Evolutionary conservation across 2,888 invertebrate genomes (phyloP).

Genomic region (Noctua fimbriata): DNA sequence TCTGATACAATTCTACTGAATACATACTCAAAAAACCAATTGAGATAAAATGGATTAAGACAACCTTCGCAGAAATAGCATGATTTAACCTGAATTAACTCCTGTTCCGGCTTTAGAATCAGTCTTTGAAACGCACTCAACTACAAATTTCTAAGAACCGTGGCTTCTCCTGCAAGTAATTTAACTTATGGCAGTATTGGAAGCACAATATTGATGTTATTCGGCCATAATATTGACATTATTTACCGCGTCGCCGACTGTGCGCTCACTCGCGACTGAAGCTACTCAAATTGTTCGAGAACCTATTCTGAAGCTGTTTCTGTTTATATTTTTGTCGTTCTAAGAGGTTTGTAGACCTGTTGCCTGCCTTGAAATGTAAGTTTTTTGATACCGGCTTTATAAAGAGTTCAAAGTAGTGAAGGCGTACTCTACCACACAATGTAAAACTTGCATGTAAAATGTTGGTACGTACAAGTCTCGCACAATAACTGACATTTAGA

Average conservation of each 20-base stretch:
- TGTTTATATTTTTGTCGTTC: slow-evolving; percentile 38
- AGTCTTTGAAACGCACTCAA: slow-evolving; percentile 14
- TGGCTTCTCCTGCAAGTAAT: slow-evolving; percentile 15
- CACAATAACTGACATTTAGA: not conserved
- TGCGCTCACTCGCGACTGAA: slow-evolving; percentile 64
- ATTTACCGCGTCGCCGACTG: slow-evolving; percentile 68
- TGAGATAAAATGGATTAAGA: not conserved
- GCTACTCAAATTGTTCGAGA: slow-evolving; percentile 72
- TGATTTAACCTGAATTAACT: not conserved
- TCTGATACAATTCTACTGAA: not conserved
- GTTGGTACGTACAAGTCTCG: not conserved
- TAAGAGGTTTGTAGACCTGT: slow-evolving; percentile 36
- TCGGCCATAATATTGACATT: slow-evolving; percentile 60
- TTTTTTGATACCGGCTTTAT: not conserved
- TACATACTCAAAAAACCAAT: not conserved
- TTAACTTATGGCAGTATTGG: slow-evolving; percentile 33
- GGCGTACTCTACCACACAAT: not conserved
- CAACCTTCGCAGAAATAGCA: not conserved
- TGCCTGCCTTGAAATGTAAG: not conserved
- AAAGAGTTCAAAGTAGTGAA: not conserved
- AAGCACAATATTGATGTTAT: slow-evolving; percentile 58
- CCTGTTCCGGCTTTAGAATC: not conserved
- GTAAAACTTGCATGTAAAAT: not conserved
- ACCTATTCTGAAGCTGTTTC: slow-evolving; percentile 55
- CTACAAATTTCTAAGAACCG: slow-evolving; percentile 26